A percentile compares a stretch with the other conserved stretches of the same genome.
phyloP scores from a whole-genome alignment of 2,797 vertebrate species.

The Syngnathus rostellatus region DNA sequence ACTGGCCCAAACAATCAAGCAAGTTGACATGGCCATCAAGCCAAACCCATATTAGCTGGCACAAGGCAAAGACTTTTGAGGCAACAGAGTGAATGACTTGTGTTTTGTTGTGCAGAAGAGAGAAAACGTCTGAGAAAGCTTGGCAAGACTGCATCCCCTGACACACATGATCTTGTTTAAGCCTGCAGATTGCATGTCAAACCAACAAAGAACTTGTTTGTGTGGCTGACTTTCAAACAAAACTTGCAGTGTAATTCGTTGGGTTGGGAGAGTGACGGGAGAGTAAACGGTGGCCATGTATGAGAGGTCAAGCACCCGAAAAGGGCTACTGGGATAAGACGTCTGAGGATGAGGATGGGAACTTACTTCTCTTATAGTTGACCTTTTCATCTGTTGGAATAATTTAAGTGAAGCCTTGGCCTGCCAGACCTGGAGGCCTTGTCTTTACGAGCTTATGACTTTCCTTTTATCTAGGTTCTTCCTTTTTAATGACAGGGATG shows the following conservation, averaged over 20 bases:
- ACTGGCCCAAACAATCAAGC: no score
- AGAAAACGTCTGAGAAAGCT: constrained; percentile 1
- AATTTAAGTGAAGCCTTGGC: no score
- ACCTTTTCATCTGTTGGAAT: not conserved
- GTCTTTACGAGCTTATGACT: no score
- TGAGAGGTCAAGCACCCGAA: constrained; percentile 14
- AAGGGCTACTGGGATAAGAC: constrained; percentile 17
- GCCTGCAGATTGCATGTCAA: constrained; percentile 26
- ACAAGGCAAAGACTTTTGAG: constrained; percentile 25
- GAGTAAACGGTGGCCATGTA: constrained; percentile 2
- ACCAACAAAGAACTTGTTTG: constrained; percentile 22
- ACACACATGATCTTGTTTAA: constrained; percentile 37
- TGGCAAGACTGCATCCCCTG: constrained; percentile 15
- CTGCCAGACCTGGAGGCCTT: no score
- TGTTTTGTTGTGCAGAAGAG: constrained; percentile 16
- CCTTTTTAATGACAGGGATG: no score
- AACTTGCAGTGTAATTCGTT: constrained; percentile 20
- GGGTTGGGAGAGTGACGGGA: not conserved
- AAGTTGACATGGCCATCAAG: constrained; percentile 12
- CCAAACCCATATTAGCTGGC: constrained; percentile 44
- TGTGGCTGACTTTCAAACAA: constrained; percentile 24
- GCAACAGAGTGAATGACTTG: constrained; percentile 19
- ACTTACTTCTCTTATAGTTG: constrained; percentile 17
- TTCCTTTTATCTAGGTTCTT: no score
- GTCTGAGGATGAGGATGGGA: constrained; percentile 24